phyloP scores from a whole-genome alignment of 2,797 vertebrate genomes.

The Sebastes nivosus region DNA sequence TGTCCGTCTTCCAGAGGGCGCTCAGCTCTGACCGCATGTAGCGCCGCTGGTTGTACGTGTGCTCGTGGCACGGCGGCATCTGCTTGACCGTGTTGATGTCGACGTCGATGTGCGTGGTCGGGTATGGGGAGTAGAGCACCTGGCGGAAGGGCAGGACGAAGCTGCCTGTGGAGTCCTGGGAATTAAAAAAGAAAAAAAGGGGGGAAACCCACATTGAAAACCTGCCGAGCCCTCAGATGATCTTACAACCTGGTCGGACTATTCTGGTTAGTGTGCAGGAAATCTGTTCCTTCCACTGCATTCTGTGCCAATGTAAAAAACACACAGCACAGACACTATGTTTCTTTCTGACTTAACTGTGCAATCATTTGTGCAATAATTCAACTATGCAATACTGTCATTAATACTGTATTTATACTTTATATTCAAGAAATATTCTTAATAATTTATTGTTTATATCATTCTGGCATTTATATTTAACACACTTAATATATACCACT shows the following conservation, averaged over 20 bases:
- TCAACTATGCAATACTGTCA: too few species aligned
- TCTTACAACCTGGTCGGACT: not conserved
- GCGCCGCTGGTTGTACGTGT: conserved; percentile 93
- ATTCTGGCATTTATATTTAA: too few species aligned
- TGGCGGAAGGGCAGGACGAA: conserved; percentile 96
- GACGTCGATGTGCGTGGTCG: conserved; percentile 96
- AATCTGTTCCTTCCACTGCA: not conserved
- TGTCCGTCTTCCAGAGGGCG: conserved; percentile 91
- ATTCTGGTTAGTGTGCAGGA: not conserved
- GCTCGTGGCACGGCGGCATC: conserved; percentile 97
- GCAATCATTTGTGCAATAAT: too few species aligned
- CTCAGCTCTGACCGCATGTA: conserved; percentile 94
- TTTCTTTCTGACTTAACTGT: not conserved
- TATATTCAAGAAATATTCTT: too few species aligned
- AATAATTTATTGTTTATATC: rapidly evolving
- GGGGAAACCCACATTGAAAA: not conserved
- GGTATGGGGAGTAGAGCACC: conserved; percentile 95
- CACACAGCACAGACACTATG: not conserved
- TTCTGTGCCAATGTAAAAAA: not conserved
- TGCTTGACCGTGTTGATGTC: conserved; percentile 97
- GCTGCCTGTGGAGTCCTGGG: conserved; percentile 94
- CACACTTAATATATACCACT: too few species aligned
- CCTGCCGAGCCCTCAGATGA: not conserved
- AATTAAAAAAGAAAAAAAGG: not conserved
- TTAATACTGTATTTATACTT: too few species aligned